Evolutionary conservation across 2,797 vertebrate genomes (phyloP), one percentile per base, ranked within the genome.

Genomic region (Clarias platycephalus): DNA sequence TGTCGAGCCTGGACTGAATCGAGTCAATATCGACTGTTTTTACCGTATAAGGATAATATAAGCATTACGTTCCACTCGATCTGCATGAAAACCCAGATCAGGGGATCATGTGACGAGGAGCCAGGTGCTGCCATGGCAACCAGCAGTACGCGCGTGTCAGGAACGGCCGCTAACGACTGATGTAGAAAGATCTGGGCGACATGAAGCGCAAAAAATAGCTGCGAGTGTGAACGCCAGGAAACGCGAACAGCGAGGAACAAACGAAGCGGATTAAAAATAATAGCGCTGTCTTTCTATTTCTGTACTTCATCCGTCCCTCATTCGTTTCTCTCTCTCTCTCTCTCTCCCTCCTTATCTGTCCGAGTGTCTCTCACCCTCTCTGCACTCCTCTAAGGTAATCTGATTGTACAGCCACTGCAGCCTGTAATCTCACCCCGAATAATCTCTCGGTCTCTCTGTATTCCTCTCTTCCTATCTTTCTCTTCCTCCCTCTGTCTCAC

Each of bases 381-480:
- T 68, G 78, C 67, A 74, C 83, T 81, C 74, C 77, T 85, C 87
- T 86, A 37, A 81, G 76, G 86, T 89, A 88, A 89, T 90, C 88
- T 88, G 87, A 89, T 91, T 89, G 84, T 68, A 58, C 68, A 76
- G 85, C 88, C 85, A 24, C 74, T 57, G 70, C 85, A 71, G 85
- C 81, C 55, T 60, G 78, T 87, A 89, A 89, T 89, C 87, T 84
- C 87, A 82, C 84, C 80, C 57, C 76, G 88, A 82, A 88, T 85
- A 83, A 86, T 37, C 58, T 75, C 81, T 58, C 83, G 63, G 7
- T 57, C 60, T 28, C 15, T 6, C 49, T n/a, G 62, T 40, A 55
- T 40, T 37, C 24, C 57, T 44, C 40, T 5, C 24, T 37, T 20
- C 57, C 26, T 71, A 1, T 60, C 18, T 22, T 1, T 31, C 75